Evolutionary conservation across 2,797 vertebrate genomes (phyloP).

Genomic region (Enteromius thamalakanensis): DNA sequence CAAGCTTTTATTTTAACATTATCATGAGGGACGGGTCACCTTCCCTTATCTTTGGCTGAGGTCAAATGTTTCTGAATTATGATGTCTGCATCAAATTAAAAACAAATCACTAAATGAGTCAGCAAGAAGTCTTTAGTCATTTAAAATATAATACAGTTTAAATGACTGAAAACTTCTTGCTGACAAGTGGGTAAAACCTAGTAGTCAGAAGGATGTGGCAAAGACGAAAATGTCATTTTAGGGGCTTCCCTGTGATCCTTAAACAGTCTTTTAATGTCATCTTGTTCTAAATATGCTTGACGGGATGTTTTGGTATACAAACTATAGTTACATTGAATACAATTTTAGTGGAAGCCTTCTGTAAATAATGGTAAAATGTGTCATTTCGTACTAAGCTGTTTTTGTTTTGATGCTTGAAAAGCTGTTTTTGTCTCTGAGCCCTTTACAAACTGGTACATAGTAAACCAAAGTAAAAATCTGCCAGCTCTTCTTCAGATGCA

Average conservation of each 20-base stretch:
- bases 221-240: not conserved
- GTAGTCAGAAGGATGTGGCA: too few relatives aligned
- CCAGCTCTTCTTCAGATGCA: not conserved
- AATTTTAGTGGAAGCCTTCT: not conserved
- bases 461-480: not conserved
- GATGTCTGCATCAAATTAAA: too few relatives aligned
- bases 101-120: too few relatives aligned
- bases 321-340: not conserved
- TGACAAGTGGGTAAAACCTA: not conserved
- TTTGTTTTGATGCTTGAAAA: too few relatives aligned
- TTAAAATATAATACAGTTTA: not conserved
- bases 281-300: not conserved
- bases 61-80: conserved; percentile 9
- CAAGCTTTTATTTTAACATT: not conserved
- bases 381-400: not conserved
- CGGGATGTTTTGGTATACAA: not conserved
- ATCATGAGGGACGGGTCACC: conserved; percentile 18
- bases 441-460: not conserved
- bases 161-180: not conserved
- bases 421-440: not conserved
- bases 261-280: not conserved
- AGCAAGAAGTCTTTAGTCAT: too few relatives aligned
- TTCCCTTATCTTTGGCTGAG: conserved; percentile 1
- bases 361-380: not conserved
- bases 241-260: not conserved